Conservation (phyloP, 2,797 vertebrate genomes). For the Fistularia commersonii region DNA sequence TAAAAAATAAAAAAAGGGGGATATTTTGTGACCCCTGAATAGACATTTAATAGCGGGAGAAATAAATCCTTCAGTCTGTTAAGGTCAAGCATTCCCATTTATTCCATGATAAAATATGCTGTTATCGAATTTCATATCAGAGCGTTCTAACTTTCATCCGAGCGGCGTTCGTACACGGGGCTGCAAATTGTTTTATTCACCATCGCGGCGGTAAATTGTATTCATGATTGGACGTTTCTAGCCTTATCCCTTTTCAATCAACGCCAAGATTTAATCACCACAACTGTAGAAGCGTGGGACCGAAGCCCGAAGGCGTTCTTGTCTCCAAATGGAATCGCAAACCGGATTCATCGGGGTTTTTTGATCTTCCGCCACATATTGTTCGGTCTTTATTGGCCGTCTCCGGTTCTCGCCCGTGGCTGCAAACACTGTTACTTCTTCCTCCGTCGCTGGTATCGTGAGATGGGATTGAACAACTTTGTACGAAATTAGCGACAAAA, state of each 20-base stretch:
- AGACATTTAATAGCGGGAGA: too few species aligned
- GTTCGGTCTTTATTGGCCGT: slow-evolving; percentile 39
- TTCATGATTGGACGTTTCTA: slow-evolving; percentile 17
- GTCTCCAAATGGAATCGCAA: slow-evolving; percentile 42
- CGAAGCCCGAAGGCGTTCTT: slow-evolving; percentile 15
- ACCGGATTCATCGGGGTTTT: slow-evolving; percentile 35
- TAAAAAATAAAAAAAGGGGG: too few species aligned
- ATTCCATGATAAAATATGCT: too few species aligned
- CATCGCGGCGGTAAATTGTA: slow-evolving; percentile 1
- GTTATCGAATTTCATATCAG: too few species aligned
- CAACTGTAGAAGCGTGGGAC: slow-evolving; percentile 39
- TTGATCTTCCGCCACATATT: slow-evolving; percentile 39
- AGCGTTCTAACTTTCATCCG: too few species aligned
- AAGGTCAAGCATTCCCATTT: too few species aligned
- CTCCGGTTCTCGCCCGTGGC: slow-evolving; percentile 28
- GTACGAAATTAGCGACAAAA: too few species aligned
- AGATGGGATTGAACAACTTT: too few species aligned
- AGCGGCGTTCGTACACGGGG: background rate
- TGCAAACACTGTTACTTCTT: slow-evolving; percentile 19
- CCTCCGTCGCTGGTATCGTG: too few species aligned
- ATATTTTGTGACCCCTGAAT: too few species aligned
- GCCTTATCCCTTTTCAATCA: slow-evolving; percentile 15
- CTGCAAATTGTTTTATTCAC: slow-evolving; percentile 1
- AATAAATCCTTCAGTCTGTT: too few species aligned
- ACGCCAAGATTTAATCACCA: slow-evolving; percentile 41